Conservation (phyloP, 2,113 vertebrate species). For the Microtus oregoni region DNA sequence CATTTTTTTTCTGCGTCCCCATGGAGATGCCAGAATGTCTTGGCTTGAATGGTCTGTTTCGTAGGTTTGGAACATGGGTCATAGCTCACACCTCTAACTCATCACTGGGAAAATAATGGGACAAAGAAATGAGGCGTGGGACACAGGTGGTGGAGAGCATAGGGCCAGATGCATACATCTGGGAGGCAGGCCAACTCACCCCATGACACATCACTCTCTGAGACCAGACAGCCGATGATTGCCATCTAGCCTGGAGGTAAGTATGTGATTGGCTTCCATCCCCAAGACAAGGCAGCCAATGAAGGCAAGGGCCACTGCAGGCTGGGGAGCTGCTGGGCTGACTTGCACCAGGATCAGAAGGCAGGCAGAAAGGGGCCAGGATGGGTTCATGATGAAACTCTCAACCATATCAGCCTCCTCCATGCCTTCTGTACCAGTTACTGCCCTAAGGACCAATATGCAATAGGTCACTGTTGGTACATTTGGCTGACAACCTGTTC, state of each 20-base stretch:
- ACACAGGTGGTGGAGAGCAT: neutral
- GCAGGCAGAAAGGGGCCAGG: neutral
- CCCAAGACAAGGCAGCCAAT: neutral
- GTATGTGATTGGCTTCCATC: neutral
- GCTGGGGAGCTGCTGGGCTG: no score
- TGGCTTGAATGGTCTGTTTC: neutral
- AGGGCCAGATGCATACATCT: neutral
- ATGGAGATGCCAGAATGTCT: constrained; percentile 19
- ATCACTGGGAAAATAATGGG: neutral
- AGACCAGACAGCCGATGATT: neutral
- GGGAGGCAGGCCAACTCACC: neutral
- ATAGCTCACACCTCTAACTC: neutral
- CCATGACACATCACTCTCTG: neutral
- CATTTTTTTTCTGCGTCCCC: neutral
- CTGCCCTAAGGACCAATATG: no score
- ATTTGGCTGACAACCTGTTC: neutral
- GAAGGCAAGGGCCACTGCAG: neutral
- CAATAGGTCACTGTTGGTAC: neutral
- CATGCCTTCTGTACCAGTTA: neutral
- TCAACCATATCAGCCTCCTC: neutral
- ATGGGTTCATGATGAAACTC: neutral
- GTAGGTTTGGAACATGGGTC: neutral
- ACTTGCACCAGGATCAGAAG: neutral
- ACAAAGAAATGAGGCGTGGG: neutral
- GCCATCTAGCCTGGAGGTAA: neutral